phyloP scores from a whole-genome alignment of 2,797 vertebrate species.

The Takifugu rubripes region DNA sequence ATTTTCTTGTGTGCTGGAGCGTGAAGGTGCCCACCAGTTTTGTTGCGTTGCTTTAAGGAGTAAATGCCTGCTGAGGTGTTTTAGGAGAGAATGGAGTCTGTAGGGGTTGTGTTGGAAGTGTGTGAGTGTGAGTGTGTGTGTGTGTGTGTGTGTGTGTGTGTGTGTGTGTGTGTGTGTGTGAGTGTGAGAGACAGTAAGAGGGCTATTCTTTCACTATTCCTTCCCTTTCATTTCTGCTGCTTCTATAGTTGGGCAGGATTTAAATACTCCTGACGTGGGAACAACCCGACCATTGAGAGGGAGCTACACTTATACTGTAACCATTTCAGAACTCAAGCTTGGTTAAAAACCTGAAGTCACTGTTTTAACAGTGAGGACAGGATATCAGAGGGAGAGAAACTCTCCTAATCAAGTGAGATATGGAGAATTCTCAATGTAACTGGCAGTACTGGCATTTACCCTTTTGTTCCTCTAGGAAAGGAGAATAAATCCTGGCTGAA shows the following conservation, averaged over 20 bases:
- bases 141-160: slow-evolving; percentile 42
- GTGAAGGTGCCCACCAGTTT: slow-evolving; percentile 65
- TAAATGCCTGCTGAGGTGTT: slow-evolving; percentile 67
- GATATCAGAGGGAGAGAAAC: too few species aligned
- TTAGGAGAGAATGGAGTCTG: slow-evolving; percentile 58
- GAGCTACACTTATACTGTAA: too few species aligned
- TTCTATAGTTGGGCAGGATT: slow-evolving; percentile 1
- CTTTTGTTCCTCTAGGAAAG: too few species aligned
- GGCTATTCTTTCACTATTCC: slow-evolving; percentile 44
- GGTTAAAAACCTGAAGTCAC: too few species aligned
- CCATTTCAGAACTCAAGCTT: too few species aligned
- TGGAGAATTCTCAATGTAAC: too few species aligned
- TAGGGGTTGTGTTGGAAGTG: slow-evolving; percentile 60
- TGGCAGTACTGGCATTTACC: too few species aligned
- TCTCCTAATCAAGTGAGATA: too few species aligned
- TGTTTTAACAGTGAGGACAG: too few species aligned
- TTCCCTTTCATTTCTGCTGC: slow-evolving; percentile 50
- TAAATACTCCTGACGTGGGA: too few species aligned
- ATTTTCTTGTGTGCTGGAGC: slow-evolving; percentile 50
- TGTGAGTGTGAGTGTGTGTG: slow-evolving; percentile 15
- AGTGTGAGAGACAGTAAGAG: slow-evolving; percentile 32
- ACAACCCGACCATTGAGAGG: too few species aligned
- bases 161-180: slow-evolving; percentile 14
- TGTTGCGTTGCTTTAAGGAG: slow-evolving; percentile 69
- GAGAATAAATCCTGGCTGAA: too few species aligned